Base-by-base conservation (phyloP, 2,888 invertebrate genomes). In the Epinotia bilunana region DNA sequence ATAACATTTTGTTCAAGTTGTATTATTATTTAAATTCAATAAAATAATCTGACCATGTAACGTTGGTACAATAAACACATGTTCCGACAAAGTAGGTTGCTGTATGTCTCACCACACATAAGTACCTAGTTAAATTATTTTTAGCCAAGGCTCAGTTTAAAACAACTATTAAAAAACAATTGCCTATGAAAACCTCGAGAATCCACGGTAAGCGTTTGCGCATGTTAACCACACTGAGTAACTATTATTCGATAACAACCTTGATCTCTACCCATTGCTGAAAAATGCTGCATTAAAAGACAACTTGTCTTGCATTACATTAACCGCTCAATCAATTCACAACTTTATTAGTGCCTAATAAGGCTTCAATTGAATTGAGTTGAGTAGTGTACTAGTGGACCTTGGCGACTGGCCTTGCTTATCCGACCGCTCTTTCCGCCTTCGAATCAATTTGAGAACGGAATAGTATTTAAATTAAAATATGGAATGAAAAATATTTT, bases 341-440 rank as follows among this genome's bases (percentile, higher is more conserved):
- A 74, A 82, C 89, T 86, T 79, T 90, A 88, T 63, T 4, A 0
- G 5, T 23, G 67, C 7, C 73, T 0, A 0, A 78, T 84, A 88
- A 79, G 85, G 87, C 80, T 74, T 77, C 83, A 79, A 80, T 81
- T 78, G 67, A 72, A 71, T 79, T 80, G 80, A 84, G 82, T 79
- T 80, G 80, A 84, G 82, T 79, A 81, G 77, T 79, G 72, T 78
- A 85, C 85, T 81, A 80, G 85, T 83, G 81, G 87, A 91, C 93
- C 93, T 93, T 93, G 93, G 84, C 78, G 86, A 77, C 78, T 91
- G 92, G 91, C 93, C 93, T 93, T 91, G 93, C 84, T 82, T 91
- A 90, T 91, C 91, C 90, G 90, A 86, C 89, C 91, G 91, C 88
- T 93, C 93, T 93, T 94, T 94, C 93, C 93, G 93, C 93, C 92